Conservation (phyloP, 2,888 invertebrate genomes). For the Seira ritae region DNA sequence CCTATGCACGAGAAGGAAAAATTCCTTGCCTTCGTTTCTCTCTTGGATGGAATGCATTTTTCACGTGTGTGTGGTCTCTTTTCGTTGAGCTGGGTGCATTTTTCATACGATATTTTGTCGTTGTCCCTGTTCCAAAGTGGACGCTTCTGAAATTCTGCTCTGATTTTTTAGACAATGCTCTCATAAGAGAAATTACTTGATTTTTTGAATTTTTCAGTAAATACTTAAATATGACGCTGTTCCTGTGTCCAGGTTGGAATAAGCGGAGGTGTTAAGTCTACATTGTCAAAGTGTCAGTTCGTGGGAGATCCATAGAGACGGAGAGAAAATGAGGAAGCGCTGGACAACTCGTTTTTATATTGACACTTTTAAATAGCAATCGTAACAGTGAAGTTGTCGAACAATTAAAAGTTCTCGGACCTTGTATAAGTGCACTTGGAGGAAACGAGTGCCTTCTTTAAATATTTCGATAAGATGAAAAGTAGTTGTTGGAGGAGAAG, state of each 20-base stretch:
- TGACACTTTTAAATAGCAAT: not conserved
- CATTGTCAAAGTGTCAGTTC: no score
- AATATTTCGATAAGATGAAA: constrained; percentile 1
- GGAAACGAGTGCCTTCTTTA: not conserved
- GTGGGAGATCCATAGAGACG: not conserved
- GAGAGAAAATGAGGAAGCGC: constrained; percentile 10
- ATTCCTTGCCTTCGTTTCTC: constrained; percentile 17
- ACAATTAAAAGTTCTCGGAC: no score
- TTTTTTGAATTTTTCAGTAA: not conserved
- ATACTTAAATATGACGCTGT: not conserved
- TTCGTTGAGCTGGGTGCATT: not conserved
- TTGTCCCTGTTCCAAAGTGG: constrained; percentile 3
- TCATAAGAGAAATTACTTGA: not conserved
- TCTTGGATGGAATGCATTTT: constrained; percentile 21
- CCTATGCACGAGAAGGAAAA: not conserved
- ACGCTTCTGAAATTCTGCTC: constrained; percentile 2
- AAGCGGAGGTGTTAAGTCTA: not conserved
- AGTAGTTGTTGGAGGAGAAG: constrained; percentile 3
- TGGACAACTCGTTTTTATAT: not conserved
- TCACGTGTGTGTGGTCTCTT: constrained; percentile 21
- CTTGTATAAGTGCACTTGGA: not conserved
- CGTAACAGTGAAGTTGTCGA: not conserved
- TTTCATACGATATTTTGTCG: constrained; percentile 16
- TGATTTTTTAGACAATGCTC: constrained; percentile 3
- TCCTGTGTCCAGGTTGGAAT: not conserved